Evolutionary conservation across 2,113 vertebrate species (phyloP), one percentile per base, ranked within the genome.

Genomic region (Notarius quadriscutis): DNA sequence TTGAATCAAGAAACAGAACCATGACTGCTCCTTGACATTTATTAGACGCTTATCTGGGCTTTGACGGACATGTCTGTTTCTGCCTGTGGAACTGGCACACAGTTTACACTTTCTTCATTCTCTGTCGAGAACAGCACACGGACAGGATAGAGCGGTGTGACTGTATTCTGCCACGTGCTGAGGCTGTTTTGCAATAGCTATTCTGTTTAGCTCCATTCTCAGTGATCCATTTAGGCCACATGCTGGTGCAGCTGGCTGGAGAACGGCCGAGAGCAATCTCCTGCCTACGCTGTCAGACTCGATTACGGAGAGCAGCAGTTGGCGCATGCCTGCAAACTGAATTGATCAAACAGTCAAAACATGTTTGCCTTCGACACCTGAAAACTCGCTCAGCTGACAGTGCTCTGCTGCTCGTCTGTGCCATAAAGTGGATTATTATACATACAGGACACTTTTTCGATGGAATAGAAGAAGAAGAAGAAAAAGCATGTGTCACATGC

Each of bases 241-340:
- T 84, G 11, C 50, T 30, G 71, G 51, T 5, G 7, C 27, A 55
- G 7, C 22, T 15, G 60, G 75, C 20, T 71, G 27, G 53, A 65
- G 18, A 51, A 9, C n/a, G 5, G 1, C 18, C 30, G 22, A 50
- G 48, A 81, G 30, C 60, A 51, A 4, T 30, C 78, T 83, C 53
- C 30, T 71, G 41, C 15, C 75, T 75, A 22, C 0, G 7, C 27
- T 69, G 50, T 58, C 58, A 15, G 57, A 86, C 62, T 77, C 27
- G 1, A 83, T 88, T 67, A 88, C 2, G 6, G 30, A 57, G 34
- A 20, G 87, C 75, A 84, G 74, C 62, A 75, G 34, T 57, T 48
- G 55, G 78, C 22, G 62, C 83, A 85, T n/a, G 67, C 60, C 50
- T 67, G 69, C 62, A 87, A 87, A 89, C 62, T 83, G 79, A 85